phyloP scores from a whole-genome alignment of 1,140 invertebrate genomes.

The Drosophila repletoides region DNA sequence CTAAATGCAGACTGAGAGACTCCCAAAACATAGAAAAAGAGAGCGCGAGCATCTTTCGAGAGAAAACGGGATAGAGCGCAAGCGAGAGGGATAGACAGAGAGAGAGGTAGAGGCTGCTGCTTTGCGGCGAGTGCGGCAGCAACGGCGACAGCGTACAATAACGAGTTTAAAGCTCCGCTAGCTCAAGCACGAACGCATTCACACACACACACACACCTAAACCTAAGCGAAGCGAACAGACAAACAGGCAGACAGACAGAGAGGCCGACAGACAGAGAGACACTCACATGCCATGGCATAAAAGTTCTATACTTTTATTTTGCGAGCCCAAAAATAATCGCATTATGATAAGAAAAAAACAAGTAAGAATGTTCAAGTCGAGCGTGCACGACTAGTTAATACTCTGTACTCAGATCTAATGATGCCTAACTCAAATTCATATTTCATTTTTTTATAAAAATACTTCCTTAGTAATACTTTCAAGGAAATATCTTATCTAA shows the following conservation, averaged over 20 bases:
- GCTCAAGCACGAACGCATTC: constrained; percentile 44
- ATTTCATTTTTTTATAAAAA: too few species aligned
- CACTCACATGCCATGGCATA: constrained; percentile 45
- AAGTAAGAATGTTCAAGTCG: too few species aligned
- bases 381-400: too few species aligned
- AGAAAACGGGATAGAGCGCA: constrained; percentile 10
- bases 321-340: constrained; percentile 67
- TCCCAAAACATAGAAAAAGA: neutral
- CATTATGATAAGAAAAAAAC: constrained; percentile 69
- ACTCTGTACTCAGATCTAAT: too few species aligned
- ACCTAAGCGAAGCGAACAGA: constrained; percentile 1
- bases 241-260: constrained; percentile 6
- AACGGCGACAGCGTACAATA: constrained; percentile 44
- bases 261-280: constrained; percentile 13
- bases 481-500: too few species aligned
- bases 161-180: constrained; percentile 75
- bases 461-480: too few species aligned
- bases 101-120: constrained; percentile 36
- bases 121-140: constrained; percentile 29
- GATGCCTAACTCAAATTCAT: too few species aligned
- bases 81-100: constrained; percentile 12
- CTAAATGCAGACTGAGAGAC: constrained; percentile 19
- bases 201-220: constrained; percentile 6
- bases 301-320: constrained; percentile 65
- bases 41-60: constrained; percentile 1